Percentiles rank a stretch among this genome's conserved stretches.
These are phyloP conservation scores for Cephus spinipes DNA, from an alignment of 2,888 invertebrate species.

Conservation along the genomic window DNA sequence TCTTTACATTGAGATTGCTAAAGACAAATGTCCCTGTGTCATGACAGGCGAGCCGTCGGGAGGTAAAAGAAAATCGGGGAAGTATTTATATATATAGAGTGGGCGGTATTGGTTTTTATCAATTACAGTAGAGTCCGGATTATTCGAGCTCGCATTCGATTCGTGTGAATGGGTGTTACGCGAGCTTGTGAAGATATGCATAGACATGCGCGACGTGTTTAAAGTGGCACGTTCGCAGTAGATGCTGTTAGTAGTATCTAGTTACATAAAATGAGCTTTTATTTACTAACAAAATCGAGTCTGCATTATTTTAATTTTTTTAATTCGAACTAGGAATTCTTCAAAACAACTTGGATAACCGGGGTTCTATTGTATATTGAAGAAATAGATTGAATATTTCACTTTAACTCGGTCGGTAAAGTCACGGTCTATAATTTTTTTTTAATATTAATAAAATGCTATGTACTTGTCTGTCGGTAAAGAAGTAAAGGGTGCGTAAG, in stretches of 20 bases:
- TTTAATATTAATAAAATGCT: neutral
- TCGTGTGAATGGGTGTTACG: no score
- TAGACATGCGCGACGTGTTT: neutral
- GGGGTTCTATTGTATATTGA: neutral
- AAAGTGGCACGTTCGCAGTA: neutral
- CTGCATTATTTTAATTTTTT: neutral
- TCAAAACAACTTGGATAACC: no score
- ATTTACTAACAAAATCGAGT: neutral
- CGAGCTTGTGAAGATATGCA: no score
- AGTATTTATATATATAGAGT: neutral
- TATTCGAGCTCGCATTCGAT: no score
- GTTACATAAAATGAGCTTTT: neutral
- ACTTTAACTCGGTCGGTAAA: neutral
- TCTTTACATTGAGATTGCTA: neutral
- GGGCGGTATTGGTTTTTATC: neutral
- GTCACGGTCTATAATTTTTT: neutral
- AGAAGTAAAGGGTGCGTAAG: neutral
- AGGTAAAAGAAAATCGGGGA: no score
- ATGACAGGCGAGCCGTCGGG: no score
- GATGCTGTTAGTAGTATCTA: neutral
- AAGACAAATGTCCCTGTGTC: neutral
- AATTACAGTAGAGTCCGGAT: neutral
- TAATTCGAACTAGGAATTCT: neutral
- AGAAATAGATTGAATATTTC: neutral
- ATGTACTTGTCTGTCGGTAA: neutral